phyloP scores from a whole-genome alignment of 2,888 invertebrate genomes.

The Nephrotoma guestfalica region DNA sequence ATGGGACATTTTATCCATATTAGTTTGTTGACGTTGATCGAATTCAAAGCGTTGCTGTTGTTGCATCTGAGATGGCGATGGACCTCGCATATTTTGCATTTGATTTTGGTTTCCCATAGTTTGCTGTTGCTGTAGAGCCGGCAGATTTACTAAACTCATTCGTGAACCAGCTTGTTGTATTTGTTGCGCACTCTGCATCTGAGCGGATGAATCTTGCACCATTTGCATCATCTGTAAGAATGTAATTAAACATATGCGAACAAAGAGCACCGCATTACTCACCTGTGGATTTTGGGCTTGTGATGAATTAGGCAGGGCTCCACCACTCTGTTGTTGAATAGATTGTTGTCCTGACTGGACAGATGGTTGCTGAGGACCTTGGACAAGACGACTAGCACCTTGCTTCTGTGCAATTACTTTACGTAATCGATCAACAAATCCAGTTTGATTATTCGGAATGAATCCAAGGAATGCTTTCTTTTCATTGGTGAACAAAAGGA shows the following conservation, averaged over 20 bases:
- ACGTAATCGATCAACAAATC: conserved; percentile 59
- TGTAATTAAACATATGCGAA: too few relatives aligned
- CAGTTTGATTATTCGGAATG: conserved; percentile 37
- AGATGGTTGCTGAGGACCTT: conserved; percentile 13
- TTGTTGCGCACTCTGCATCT: conserved; percentile 22
- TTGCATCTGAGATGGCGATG: conserved; percentile 23
- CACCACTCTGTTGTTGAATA: conserved; percentile 4
- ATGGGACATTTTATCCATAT: conserved; percentile 58
- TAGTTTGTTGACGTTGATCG: conserved; percentile 43
- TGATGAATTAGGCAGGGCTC: conserved; percentile 16
- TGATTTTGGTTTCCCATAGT: conserved; percentile 16
- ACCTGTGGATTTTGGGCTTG: conserved; percentile 14
- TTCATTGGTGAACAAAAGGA: background rate
- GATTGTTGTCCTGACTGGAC: conserved; percentile 6
- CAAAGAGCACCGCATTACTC: too few relatives aligned
- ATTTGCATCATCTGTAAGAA: conserved; percentile 7
- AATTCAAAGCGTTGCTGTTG: conserved; percentile 14
- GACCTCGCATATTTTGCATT: conserved; percentile 31
- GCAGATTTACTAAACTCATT: conserved; percentile 19
- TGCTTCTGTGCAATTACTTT: conserved; percentile 61
- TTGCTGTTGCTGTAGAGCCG: conserved; percentile 18
- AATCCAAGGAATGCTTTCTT: background rate
- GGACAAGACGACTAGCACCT: conserved; percentile 13
- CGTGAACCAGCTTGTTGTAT: conserved; percentile 18
- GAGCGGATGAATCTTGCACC: conserved; percentile 17